phyloP scores from a whole-genome alignment of 2,888 invertebrate genomes.

The Tiliacea citrago region DNA sequence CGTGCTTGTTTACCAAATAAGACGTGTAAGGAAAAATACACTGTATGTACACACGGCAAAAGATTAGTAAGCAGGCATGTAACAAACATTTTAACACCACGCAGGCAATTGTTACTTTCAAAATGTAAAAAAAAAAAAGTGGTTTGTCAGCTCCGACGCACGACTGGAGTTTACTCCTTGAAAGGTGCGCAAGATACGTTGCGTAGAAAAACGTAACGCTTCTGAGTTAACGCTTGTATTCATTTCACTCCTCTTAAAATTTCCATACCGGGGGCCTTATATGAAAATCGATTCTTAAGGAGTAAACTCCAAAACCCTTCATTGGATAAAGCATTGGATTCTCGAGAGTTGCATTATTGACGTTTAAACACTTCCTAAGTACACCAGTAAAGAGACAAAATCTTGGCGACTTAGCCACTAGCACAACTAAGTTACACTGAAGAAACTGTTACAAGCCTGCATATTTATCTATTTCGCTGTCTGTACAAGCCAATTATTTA shows the following conservation, averaged over 20 bases:
- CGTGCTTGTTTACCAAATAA: slow-evolving; percentile 20
- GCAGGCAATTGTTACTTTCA: neutral
- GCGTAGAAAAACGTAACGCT: no score
- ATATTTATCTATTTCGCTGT: slow-evolving; percentile 22
- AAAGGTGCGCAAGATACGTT: no score
- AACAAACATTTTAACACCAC: neutral
- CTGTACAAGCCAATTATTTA: slow-evolving; percentile 38
- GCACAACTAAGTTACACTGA: slow-evolving; percentile 12
- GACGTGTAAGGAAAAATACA: slow-evolving; percentile 3
- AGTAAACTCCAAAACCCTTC: no score
- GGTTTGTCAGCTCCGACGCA: no score
- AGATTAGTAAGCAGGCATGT: slow-evolving; percentile 25
- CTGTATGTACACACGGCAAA: slow-evolving; percentile 30
- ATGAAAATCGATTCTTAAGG: no score
- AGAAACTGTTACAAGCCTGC: slow-evolving; percentile 18
- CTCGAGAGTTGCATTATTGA: neutral
- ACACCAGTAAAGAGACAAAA: neutral
- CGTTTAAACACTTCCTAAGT: neutral
- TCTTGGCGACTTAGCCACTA: neutral
- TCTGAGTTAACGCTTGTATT: no score
- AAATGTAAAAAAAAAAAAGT: neutral
- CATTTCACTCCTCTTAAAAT: no score
- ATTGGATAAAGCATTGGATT: neutral
- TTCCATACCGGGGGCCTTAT: no score
- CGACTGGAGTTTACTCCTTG: no score